Base-by-base conservation (phyloP, 2,113 vertebrate species). In the Sus scrofa region DNA sequence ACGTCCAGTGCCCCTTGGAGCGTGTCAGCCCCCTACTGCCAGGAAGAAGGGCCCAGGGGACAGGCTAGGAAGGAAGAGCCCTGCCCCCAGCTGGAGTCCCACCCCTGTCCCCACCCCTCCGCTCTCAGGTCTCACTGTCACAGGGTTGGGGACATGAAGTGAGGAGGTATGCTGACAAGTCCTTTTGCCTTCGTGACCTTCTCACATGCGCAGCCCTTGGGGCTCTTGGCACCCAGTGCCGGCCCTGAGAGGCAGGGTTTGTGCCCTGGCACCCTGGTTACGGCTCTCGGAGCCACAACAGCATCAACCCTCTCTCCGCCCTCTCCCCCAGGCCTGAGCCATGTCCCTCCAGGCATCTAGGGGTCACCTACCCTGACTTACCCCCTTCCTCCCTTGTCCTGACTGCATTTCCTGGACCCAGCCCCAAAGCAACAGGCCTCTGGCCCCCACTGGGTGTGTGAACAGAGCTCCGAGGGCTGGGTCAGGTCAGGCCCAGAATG, bases 361-460 rank as follows among this genome's bases (percentile, higher is more conserved):
- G 26, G 58, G 67, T 54, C 84, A 67, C 56, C 86, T 56, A 50
- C 58, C 32, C 82, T 79, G 63, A 34, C 56, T 60, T 34, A 27
- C 1, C 24, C 52, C n/a, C 62, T 71, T 14, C 24, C 78, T 27
- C 67, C 30, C 34, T 27, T 26, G 14, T 70, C 37, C 52, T 18
- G 2, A 63, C 44, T 83, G 65, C 71, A 77, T 87, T 95, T 96
- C 73, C 77, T 86, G 95, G 88, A 71, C 71, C 86, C 71, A 67
- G 79, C 81, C 96, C 91, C 92, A 94, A 70, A 75, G 75, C 84
- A 94, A 75, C 85, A 95, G 75, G 75, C 81, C 86, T 94, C 82
- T 86, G 86, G 79, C 79, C 63, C 63, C 24, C 0, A 11, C 67
- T 82, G 62, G 75, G 77, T 81, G 2, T 84, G 87, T 89, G 96